These are phyloP conservation scores for Sminthurides bifidus DNA, from an alignment of 1,140 invertebrate genomes.

Conservation along the genomic window DNA sequence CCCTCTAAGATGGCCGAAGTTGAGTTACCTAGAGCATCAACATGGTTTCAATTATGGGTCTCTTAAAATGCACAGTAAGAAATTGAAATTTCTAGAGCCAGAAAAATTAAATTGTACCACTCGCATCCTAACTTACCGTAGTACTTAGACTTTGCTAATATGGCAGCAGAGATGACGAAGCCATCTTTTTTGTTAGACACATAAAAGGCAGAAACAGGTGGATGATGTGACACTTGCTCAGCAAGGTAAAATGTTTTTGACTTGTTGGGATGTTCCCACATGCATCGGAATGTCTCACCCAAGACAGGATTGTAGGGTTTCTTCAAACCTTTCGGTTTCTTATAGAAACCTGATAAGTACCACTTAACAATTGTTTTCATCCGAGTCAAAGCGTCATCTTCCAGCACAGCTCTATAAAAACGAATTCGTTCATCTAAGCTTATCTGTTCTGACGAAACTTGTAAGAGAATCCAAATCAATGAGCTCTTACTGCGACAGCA, in stretches of 20 bases:
- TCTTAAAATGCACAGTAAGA: background rate
- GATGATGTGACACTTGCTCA: constrained; percentile 91
- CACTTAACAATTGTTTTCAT: constrained; percentile 81
- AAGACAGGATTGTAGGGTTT: constrained; percentile 92
- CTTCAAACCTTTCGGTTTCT: constrained; percentile 78
- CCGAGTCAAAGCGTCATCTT: constrained; percentile 77
- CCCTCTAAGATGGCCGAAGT: constrained; percentile 87
- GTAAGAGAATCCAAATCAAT: background rate
- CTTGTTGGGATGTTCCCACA: constrained; percentile 71
- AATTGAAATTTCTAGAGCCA: background rate
- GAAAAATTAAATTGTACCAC: background rate
- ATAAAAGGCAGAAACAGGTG: constrained; percentile 86
- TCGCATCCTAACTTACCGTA: constrained; percentile 51
- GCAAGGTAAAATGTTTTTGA: constrained; percentile 84
- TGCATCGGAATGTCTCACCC: constrained; percentile 83
- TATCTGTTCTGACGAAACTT: background rate
- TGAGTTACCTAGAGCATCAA: constrained; percentile 53
- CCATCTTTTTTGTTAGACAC: constrained; percentile 89
- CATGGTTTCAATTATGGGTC: background rate
- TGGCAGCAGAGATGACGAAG: constrained; percentile 77
- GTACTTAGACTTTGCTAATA: constrained; percentile 86
- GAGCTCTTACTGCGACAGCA: constrained; percentile 63
- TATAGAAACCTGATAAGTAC: constrained; percentile 80
- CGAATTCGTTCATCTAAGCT: background rate
- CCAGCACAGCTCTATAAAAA: constrained; percentile 57